Evolutionary conservation across 2,113 vertebrate species (phyloP).

Genomic region (Cricetomys ansorgei): DNA sequence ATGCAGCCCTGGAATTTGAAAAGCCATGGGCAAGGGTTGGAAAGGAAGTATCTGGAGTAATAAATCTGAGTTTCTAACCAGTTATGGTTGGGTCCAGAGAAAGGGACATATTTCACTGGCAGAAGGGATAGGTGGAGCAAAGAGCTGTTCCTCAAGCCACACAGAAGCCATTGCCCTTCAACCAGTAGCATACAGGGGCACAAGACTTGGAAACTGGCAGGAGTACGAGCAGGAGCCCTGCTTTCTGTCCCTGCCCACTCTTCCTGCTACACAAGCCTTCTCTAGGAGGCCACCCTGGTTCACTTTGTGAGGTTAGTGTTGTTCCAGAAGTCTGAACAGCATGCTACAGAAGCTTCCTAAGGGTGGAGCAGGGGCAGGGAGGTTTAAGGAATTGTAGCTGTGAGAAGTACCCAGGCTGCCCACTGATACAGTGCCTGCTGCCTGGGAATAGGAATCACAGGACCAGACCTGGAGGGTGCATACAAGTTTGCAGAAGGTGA

Average conservation of each 20-base stretch:
- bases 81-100: neutral
- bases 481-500: neutral
- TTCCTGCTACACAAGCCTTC: neutral
- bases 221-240: too few relatives aligned
- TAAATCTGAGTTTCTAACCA: conserved; percentile 50
- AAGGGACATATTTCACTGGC: conserved; percentile 28
- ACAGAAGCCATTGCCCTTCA: neutral
- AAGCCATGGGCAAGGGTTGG: neutral
- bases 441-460: neutral
- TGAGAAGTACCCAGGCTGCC: neutral
- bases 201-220: neutral
- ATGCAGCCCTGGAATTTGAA: conserved; percentile 76
- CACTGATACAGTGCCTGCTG: neutral
- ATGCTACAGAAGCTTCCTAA: accelerated
- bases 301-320: neutral
- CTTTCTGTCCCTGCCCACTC: neutral
- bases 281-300: neutral
- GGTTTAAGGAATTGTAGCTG: neutral
- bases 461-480: neutral
- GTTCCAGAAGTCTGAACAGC: neutral
- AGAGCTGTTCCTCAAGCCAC: neutral
- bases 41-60: conserved; percentile 54
- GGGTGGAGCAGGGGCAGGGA: neutral
- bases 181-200: neutral
- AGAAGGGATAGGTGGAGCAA: neutral